Evolutionary conservation across 2,797 vertebrate genomes (phyloP).

Genomic region (Hippoglossus hippoglossus): DNA sequence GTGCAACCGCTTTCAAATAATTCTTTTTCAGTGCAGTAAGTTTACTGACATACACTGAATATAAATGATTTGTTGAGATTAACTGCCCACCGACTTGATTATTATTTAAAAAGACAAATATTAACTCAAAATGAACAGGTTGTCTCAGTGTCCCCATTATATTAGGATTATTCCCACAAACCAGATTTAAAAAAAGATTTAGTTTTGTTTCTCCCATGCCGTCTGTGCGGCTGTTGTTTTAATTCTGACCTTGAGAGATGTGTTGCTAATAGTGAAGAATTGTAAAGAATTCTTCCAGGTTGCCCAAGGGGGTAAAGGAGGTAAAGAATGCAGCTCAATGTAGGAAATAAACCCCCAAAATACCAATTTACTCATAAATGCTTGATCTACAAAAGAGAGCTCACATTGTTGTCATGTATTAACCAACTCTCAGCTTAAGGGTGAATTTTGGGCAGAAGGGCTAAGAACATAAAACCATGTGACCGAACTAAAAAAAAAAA

Average conservation of each 20-base stretch:
- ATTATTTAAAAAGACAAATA: too few species aligned
- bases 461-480: conserved; percentile 44
- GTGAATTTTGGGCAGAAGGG: conserved; percentile 7
- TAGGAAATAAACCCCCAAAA: conserved; percentile 20
- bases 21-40: too few species aligned
- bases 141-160: not conserved
- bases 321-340: conserved; percentile 9
- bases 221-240: conserved; percentile 42
- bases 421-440: conserved; percentile 4
- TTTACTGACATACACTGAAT: too few species aligned
- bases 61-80: too few species aligned
- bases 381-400: conserved; percentile 19
- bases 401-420: conserved; percentile 14
- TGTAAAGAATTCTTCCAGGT: conserved; percentile 33
- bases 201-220: conserved; percentile 36
- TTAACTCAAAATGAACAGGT: too few species aligned
- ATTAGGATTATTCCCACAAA: not conserved
- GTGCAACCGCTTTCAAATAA: too few species aligned
- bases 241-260: conserved; percentile 46
- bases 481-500: conserved; percentile 35
- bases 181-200: not conserved
- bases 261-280: conserved; percentile 35
- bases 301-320: conserved; percentile 4
- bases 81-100: too few species aligned
- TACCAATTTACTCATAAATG: conserved; percentile 1